Base-by-base conservation (phyloP, 2,797 vertebrate species). In the Molossus molossus region DNA sequence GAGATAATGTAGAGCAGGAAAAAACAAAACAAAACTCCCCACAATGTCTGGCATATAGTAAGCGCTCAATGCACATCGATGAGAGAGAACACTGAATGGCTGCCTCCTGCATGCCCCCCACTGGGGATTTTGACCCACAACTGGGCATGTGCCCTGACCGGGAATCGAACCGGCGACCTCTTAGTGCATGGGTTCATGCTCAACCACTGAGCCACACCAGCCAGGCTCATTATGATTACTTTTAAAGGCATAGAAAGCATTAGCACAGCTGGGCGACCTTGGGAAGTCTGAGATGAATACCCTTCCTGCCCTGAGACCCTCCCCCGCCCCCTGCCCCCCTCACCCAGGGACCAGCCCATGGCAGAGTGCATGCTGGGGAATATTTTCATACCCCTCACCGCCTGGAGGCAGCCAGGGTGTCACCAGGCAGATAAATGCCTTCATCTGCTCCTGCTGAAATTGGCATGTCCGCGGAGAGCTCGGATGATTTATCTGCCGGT, bases 401-500 rank as follows among this genome's bases (percentile, higher is more conserved):
- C 95, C 94, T 17, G 27, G 48, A 91, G 92, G 90, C 20, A 91
- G 62, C 69, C 65, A 27, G 64, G 23, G 12, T 82, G 95, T 96
- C 91, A 79, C 45, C 33, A 1, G 57, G 86, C 91, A 95, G 94
- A 95, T 84, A 79, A 94, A 96, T 85, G 97, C 8, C 1, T 62
- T 94, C 96, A 65, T 96, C 83, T 79, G 50, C 67, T 94, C 79
- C 83, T 0, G 5, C 85, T 84, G 92, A 96, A 97, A 93, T 62
- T 50, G 91, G 92, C 95, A 91, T 5, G 0, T 79, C 88, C 45
- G 0, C 0, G 0, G 25, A 76, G 77, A 17, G 60, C 69, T 65
- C 1, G 0, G 3, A 45, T 97, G 95, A 98, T 97, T 97, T 94
- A 92, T 96, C 96, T 94, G 67, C 85, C 96, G n/a, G 73, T 27